Percentiles rank a stretch among this genome's conserved stretches.
These are phyloP conservation scores for Lota lota DNA, from an alignment of 2,113 vertebrate genomes.

Conservation along the genomic window DNA sequence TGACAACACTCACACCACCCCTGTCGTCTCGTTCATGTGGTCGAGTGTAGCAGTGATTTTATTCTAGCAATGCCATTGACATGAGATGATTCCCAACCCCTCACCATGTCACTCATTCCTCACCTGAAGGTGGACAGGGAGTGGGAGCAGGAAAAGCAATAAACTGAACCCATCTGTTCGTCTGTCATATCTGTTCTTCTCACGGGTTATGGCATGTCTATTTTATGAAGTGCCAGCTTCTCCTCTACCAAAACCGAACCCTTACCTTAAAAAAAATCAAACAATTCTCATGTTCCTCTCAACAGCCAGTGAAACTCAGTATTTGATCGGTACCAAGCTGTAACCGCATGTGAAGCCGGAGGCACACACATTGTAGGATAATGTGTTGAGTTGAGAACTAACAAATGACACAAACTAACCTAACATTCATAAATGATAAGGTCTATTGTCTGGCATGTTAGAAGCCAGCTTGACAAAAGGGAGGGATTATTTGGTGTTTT, in stretches of 20 bases:
- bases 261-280: slow-evolving; percentile 45
- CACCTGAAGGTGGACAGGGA: slow-evolving; percentile 58
- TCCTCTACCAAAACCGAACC: neutral
- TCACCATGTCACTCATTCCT: slow-evolving; percentile 45
- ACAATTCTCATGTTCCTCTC: slow-evolving; percentile 53
- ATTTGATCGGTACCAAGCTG: slow-evolving; percentile 46
- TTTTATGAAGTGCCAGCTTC: slow-evolving; percentile 61
- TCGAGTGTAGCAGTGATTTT: slow-evolving; percentile 70
- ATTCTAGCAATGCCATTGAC: slow-evolving; percentile 62
- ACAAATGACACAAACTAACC: no score
- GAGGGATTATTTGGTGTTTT: no score
- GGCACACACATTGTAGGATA: slow-evolving; percentile 56
- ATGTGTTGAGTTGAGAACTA: slow-evolving; percentile 18
- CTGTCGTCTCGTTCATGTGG: slow-evolving; percentile 68
- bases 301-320: slow-evolving; percentile 37
- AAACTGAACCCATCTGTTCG: slow-evolving; percentile 71
- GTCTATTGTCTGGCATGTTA: no score
- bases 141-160: slow-evolving; percentile 53
- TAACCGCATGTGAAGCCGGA: slow-evolving; percentile 53
- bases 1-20: slow-evolving; percentile 63
- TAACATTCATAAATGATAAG: no score
- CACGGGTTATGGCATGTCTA: slow-evolving; percentile 65
- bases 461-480: no score
- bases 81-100: slow-evolving; percentile 68
- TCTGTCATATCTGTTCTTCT: slow-evolving; percentile 69